Evolutionary conservation across 1,140 invertebrate species (phyloP).

Genomic region (Lanistes nyassanus): DNA sequence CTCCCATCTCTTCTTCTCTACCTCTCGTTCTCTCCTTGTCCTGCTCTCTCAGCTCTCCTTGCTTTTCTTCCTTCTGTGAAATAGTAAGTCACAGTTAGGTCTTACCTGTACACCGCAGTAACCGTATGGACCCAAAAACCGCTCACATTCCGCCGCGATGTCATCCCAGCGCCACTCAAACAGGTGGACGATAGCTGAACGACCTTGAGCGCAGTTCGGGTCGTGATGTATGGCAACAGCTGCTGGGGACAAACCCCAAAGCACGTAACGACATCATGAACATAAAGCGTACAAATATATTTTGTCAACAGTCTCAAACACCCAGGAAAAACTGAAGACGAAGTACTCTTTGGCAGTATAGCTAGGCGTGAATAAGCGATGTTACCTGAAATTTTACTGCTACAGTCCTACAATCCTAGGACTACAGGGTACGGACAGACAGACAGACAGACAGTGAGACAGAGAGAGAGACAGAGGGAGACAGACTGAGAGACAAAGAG

Average conservation of each 20-base stretch:
- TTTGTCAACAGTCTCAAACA: background rate
- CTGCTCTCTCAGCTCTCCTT: background rate
- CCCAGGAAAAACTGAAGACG: background rate
- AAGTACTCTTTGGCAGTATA: background rate
- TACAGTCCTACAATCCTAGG: too few species aligned
- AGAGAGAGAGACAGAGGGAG: conserved; percentile 15
- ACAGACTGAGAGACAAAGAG: conserved; percentile 14
- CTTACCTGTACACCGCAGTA: conserved; percentile 41
- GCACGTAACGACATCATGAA: background rate
- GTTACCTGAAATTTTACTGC: too few species aligned
- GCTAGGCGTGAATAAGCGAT: too few species aligned
- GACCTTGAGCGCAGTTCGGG: background rate
- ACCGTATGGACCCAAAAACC: conserved; percentile 79
- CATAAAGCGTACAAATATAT: background rate
- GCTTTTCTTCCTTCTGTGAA: background rate
- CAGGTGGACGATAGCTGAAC: conserved; percentile 26
- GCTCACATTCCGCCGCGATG: conserved; percentile 83
- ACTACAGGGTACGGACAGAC: background rate
- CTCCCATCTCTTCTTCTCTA: too few species aligned
- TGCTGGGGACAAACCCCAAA: background rate
- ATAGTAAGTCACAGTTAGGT: background rate
- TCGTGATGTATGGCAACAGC: background rate
- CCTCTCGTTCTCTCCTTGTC: too few species aligned
- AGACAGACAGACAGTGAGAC: conserved; percentile 7
- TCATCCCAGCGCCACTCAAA: conserved; percentile 48